Evolutionary conservation across 2,888 invertebrate species (phyloP).

Genomic region (Lasiommata megera): DNA sequence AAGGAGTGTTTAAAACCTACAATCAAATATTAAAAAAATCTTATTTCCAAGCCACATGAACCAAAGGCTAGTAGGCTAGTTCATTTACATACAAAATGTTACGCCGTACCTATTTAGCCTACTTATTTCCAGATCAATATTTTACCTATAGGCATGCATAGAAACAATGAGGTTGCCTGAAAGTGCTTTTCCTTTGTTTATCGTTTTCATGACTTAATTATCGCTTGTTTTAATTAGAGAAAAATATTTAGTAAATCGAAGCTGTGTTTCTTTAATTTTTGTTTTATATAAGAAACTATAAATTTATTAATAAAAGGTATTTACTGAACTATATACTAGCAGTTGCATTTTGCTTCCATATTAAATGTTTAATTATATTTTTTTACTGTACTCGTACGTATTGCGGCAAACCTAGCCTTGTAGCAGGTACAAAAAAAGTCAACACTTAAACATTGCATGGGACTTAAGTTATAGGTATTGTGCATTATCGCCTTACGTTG

Average conservation of each 20-base stretch:
- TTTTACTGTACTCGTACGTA: conserved; percentile 1
- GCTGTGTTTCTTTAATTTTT: too few species aligned
- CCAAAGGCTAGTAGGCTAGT: too few species aligned
- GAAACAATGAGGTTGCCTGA: neutral
- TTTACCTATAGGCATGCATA: neutral
- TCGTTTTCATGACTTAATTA: neutral
- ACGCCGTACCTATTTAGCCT: neutral
- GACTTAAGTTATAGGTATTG: neutral
- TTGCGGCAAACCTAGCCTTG: conserved; percentile 19
- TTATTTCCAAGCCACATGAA: too few species aligned
- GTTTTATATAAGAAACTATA: too few species aligned
- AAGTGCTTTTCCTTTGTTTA: neutral
- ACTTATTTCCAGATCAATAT: neutral
- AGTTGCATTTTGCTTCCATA: neutral
- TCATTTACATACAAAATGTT: too few species aligned
- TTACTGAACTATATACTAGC: too few species aligned
- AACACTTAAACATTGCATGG: neutral
- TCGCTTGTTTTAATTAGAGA: neutral
- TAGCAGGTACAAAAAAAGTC: conserved; percentile 1
- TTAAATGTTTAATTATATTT: neutral
- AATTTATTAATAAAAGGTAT: too few species aligned
- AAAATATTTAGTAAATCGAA: neutral
- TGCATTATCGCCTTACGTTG: neutral
- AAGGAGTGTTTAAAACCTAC: neutral
- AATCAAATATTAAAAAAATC: neutral